These are phyloP conservation scores for Popillia japonica DNA, from an alignment of 1,140 invertebrate genomes.

Conservation along the genomic window DNA sequence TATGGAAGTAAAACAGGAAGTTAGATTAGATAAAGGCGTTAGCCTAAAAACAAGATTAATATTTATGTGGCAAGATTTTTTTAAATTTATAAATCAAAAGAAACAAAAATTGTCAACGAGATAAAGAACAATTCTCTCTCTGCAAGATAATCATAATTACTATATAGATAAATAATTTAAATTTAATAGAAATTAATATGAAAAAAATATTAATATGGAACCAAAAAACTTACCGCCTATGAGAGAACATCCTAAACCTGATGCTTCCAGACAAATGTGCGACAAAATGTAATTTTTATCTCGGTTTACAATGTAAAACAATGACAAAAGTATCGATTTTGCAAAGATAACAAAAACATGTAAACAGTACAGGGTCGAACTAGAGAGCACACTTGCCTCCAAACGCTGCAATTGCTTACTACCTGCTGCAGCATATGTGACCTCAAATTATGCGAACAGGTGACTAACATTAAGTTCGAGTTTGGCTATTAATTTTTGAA, in stretches of 20 bases:
- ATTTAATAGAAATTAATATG: too few species aligned
- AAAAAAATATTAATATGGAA: neutral
- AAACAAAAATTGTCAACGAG: too few species aligned
- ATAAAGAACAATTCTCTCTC: too few species aligned
- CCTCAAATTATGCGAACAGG: neutral
- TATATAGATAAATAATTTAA: too few species aligned
- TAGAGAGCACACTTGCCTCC: neutral
- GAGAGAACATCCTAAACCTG: neutral
- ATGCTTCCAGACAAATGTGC: neutral
- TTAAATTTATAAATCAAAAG: too few species aligned
- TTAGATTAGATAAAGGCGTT: too few species aligned
- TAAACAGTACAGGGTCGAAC: conserved; percentile 9
- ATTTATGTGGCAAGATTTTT: too few species aligned
- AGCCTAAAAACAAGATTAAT: too few species aligned
- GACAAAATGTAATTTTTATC: neutral
- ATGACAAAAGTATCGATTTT: conserved; percentile 19
- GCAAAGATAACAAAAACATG: conserved; percentile 9
- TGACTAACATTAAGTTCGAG: neutral
- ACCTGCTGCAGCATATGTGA: neutral
- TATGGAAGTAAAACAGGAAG: too few species aligned
- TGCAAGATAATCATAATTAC: too few species aligned
- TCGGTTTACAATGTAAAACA: neutral
- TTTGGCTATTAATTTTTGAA: neutral
- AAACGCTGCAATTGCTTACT: neutral
- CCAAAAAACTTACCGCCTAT: neutral